Conservation (phyloP, 2,888 invertebrate species). For the Netelia melanura region DNA sequence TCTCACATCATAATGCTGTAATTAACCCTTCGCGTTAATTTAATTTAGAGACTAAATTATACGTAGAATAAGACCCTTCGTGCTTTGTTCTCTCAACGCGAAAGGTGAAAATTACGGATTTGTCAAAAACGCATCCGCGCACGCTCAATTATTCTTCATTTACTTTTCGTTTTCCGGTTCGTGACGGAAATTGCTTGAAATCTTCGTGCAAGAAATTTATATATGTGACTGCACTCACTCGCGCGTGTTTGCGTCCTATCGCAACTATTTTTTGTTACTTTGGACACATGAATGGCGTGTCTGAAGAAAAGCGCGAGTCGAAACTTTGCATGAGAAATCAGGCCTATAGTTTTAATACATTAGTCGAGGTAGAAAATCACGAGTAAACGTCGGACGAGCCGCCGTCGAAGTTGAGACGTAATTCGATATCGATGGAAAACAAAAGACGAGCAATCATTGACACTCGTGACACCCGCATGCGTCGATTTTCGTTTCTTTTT, state of each 20-base stretch:
- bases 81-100: constrained; percentile 41
- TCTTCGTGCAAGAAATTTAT: constrained; percentile 16
- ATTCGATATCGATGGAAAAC: neutral
- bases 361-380: neutral
- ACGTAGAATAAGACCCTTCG: constrained; percentile 1
- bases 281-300: constrained; percentile 50
- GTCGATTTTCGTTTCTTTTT: constrained; percentile 35
- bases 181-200: constrained; percentile 59
- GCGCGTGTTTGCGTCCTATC: constrained; percentile 19
- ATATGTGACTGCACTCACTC: constrained; percentile 21
- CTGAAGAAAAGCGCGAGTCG: constrained; percentile 47
- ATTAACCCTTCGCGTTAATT: too few relatives aligned
- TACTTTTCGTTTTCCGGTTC: constrained; percentile 34
- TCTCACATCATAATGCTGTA: too few relatives aligned
- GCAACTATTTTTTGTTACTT: constrained; percentile 33
- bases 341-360: constrained; percentile 19
- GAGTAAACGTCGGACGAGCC: constrained; percentile 9
- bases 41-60: too few relatives aligned
- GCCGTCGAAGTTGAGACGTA: neutral
- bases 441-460: neutral
- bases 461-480: constrained; percentile 36
- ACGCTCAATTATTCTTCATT: constrained; percentile 18
- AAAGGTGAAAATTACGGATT: constrained; percentile 48
- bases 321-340: constrained; percentile 76
- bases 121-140: constrained; percentile 35